Evolutionary conservation across 2,113 vertebrate genomes (phyloP).

Genomic region (Limanda limanda): DNA sequence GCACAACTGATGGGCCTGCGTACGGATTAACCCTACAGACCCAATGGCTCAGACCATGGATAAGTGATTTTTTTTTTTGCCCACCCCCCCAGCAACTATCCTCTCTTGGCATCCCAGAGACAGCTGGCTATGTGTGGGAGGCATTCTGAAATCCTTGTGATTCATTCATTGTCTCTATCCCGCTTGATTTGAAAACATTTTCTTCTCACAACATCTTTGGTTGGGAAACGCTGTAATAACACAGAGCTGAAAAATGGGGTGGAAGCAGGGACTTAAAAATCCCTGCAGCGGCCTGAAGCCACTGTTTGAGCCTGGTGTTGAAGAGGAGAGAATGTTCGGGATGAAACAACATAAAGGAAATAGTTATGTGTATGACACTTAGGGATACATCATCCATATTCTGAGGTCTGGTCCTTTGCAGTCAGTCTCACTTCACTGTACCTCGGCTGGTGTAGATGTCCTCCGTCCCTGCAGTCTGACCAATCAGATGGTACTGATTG

Average conservation of each 20-base stretch:
- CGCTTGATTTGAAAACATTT: constrained; percentile 75
- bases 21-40: constrained; percentile 82
- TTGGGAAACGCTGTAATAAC: constrained; percentile 51
- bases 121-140: constrained; percentile 81
- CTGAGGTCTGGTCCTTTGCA: neutral
- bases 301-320: neutral
- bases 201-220: constrained; percentile 61
- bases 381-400: neutral
- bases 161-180: constrained; percentile 76
- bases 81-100: neutral
- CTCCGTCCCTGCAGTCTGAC: constrained; percentile 92
- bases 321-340: neutral
- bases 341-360: neutral
- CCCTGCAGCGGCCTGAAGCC: neutral
- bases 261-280: constrained; percentile 27
- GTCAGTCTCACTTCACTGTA: constrained; percentile 58
- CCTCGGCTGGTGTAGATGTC: constrained; percentile 96
- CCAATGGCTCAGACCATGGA: constrained; percentile 77
- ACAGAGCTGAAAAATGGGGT: constrained; percentile 32
- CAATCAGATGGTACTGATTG: constrained; percentile 96
- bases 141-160: constrained; percentile 76
- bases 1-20: constrained; percentile 79
- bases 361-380: neutral
- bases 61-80: constrained; percentile 72
- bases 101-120: constrained; percentile 56